These are phyloP conservation scores for Ametastegia equiseti DNA, from an alignment of 2,888 invertebrate species.

Conservation along the genomic window DNA sequence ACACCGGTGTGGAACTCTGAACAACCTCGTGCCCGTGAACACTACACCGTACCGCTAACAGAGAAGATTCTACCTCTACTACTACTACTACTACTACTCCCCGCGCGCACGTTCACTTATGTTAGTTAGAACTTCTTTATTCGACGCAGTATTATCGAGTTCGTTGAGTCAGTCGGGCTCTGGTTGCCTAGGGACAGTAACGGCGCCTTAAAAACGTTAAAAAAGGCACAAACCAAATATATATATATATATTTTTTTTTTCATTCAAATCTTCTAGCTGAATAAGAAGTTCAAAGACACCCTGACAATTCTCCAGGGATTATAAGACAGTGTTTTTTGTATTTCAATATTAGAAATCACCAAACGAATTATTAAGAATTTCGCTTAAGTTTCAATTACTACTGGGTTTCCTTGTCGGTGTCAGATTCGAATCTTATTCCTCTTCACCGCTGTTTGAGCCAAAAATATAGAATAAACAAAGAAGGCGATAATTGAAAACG, in stretches of 20 bases:
- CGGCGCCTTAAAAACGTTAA: not conserved
- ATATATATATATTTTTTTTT: not conserved
- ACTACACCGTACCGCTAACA: slow-evolving; percentile 13
- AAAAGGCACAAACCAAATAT: not conserved
- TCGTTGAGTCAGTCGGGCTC: slow-evolving; percentile 41
- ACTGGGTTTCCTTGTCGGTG: no score
- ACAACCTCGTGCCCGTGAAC: slow-evolving; percentile 43
- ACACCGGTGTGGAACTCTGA: slow-evolving; percentile 30
- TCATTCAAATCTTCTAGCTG: not conserved
- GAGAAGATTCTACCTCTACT: slow-evolving; percentile 32
- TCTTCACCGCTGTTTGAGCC: no score
- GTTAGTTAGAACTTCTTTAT: slow-evolving; percentile 31
- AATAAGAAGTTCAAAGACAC: no score
- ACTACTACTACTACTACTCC: not conserved
- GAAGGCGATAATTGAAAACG: no score
- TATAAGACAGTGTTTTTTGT: no score
- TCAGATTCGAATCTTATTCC: no score
- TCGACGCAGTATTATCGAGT: slow-evolving; percentile 45
- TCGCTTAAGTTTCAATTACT: no score
- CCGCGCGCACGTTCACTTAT: slow-evolving; percentile 20
- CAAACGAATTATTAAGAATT: no score
- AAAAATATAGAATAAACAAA: no score
- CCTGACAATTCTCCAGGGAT: no score
- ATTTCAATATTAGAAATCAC: no score
- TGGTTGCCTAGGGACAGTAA: slow-evolving; percentile 29